These are phyloP conservation scores for Diachasmimorpha longicaudata DNA, from an alignment of 1,140 invertebrate genomes.

Conservation along the genomic window DNA sequence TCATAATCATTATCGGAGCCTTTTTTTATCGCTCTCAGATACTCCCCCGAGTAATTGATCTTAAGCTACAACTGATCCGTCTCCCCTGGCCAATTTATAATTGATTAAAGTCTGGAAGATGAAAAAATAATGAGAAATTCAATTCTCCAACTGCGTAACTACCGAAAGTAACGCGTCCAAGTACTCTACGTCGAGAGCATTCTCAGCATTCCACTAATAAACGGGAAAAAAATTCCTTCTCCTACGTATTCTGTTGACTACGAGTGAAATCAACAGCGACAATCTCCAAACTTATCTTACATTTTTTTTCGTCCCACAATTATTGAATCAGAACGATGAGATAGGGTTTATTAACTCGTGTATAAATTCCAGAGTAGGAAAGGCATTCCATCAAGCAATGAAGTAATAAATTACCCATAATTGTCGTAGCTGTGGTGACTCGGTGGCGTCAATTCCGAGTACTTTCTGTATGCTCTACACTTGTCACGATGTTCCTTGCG, in stretches of 20 bases:
- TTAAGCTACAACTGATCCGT: too few relatives aligned
- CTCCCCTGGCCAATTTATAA: neutral
- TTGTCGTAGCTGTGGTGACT: conserved; percentile 47
- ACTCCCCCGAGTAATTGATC: too few relatives aligned
- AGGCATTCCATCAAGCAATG: neutral
- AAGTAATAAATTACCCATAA: conserved; percentile 42
- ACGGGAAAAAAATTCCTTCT: neutral
- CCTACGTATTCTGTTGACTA: neutral
- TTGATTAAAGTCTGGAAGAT: neutral
- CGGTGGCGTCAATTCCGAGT: conserved; percentile 50
- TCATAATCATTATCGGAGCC: too few relatives aligned
- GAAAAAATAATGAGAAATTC: neutral
- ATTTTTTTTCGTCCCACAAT: neutral
- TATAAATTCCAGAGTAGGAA: neutral
- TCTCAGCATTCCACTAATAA: conserved; percentile 4
- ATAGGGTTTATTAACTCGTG: neutral
- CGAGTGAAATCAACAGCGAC: neutral
- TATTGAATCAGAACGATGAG: neutral
- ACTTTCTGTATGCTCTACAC: conserved; percentile 51
- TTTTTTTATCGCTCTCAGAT: too few relatives aligned
- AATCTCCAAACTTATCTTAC: neutral
- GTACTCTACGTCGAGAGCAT: neutral
- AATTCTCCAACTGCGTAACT: neutral
- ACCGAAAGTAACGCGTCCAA: neutral
- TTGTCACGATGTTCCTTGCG: conserved; percentile 50